phyloP scores from a whole-genome alignment of 1,140 invertebrate genomes.

The Aphelinus atriplicis region DNA sequence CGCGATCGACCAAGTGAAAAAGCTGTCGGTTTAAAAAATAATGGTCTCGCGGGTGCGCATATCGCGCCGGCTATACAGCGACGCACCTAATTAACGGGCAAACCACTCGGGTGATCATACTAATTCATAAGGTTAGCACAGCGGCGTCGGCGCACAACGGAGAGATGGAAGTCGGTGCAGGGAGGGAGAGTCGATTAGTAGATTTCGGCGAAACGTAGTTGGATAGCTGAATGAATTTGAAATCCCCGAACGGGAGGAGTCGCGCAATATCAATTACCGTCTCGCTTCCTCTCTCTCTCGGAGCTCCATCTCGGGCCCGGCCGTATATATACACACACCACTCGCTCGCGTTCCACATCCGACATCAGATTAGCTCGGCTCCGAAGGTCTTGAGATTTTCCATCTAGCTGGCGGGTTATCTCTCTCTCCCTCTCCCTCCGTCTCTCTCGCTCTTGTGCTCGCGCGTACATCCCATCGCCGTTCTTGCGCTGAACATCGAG shows the following conservation, averaged over 20 bases:
- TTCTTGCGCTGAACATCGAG: constrained; percentile 13
- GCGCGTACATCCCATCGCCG: constrained; percentile 30
- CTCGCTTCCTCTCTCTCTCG: not conserved
- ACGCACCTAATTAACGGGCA: too few species aligned
- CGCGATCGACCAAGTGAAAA: too few species aligned
- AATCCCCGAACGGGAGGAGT: constrained; percentile 27
- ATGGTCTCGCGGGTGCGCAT: too few species aligned
- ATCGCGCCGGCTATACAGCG: too few species aligned
- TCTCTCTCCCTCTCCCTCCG: not conserved
- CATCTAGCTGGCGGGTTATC: constrained; percentile 19
- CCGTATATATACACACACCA: not conserved
- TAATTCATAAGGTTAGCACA: too few species aligned
- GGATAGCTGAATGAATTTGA: constrained; percentile 33
- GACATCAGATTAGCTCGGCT: constrained; percentile 38
- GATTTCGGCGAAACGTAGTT: constrained; percentile 27
- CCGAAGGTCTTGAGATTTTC: constrained; percentile 38
- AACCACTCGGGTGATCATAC: too few species aligned
- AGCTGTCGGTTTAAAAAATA: too few species aligned
- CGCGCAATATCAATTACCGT: constrained; percentile 39
- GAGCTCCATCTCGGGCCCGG: not conserved
- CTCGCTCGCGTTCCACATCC: constrained; percentile 18
- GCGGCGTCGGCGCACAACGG: too few species aligned
- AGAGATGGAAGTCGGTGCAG: too few species aligned
- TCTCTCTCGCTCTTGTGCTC: too few species aligned
- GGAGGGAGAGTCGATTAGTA: constrained; percentile 17